Conservation (phyloP, 2,113 vertebrate genomes). For the Damaliscus lunatus region DNA sequence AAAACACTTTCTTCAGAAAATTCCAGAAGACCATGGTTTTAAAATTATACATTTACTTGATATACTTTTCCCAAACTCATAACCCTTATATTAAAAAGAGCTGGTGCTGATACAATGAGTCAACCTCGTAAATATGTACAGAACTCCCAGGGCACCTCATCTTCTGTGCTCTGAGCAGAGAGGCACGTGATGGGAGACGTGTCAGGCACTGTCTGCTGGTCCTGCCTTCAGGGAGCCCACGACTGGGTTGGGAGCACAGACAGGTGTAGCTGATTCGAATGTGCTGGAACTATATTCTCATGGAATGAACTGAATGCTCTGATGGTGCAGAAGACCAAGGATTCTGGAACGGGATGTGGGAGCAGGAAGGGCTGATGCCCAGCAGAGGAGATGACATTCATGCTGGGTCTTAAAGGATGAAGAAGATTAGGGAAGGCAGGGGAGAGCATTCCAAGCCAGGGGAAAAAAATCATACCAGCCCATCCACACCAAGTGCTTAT, state of each 20-base stretch:
- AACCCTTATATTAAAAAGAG: neutral
- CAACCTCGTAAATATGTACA: neutral
- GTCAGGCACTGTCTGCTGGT: too few species aligned
- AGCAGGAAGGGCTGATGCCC: neutral
- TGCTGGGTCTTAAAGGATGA: neutral
- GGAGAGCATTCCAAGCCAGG: neutral
- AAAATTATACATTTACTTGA: neutral
- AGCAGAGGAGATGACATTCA: neutral
- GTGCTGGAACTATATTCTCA: neutral
- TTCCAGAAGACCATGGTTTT: constrained; percentile 4
- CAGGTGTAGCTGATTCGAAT: neutral
- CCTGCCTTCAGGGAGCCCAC: neutral
- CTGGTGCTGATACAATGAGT: neutral
- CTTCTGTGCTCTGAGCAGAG: neutral
- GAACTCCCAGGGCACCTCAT: neutral
- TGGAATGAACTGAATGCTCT: neutral
- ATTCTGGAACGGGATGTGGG: neutral
- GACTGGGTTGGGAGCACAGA: neutral
- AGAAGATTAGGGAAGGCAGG: neutral
- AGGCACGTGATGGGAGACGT: neutral
- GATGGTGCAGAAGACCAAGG: neutral
- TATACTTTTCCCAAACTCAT: neutral
- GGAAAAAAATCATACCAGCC: neutral
- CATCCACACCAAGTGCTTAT: neutral
- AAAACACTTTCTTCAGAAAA: neutral